Percentiles rank a stretch among this genome's conserved stretches.
Conservation (phyloP, 1,140 invertebrate genomes). For the Holcopasites calliopsidis region DNA sequence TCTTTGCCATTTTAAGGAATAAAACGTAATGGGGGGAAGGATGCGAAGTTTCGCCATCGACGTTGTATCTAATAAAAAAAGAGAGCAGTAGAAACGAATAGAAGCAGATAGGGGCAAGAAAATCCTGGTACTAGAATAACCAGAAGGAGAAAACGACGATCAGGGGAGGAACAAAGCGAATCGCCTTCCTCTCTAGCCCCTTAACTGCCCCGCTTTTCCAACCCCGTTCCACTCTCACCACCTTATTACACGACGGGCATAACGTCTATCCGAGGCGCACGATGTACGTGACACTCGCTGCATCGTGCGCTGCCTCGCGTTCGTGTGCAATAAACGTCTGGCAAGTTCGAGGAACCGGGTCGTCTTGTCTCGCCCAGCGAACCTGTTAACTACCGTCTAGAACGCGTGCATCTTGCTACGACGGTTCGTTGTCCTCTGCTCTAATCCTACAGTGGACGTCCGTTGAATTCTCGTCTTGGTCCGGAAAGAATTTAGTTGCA, state of each 20-base stretch:
- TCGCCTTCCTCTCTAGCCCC: too few species aligned
- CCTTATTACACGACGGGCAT: conserved; percentile 45
- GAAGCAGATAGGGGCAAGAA: not conserved
- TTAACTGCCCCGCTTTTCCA: conserved; percentile 8
- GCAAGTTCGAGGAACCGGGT: conserved; percentile 21
- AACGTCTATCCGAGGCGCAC: conserved; percentile 4
- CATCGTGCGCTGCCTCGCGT: not conserved
- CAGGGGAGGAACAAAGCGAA: not conserved
- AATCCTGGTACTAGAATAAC: not conserved
- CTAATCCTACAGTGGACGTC: too few species aligned
- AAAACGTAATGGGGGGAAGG: too few species aligned
- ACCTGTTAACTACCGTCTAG: conserved; percentile 13
- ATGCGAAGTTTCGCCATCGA: not conserved
- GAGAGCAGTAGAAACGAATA: not conserved
- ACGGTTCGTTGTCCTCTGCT: conserved; percentile 1
- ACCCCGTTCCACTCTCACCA: conserved; percentile 31
- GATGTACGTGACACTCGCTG: conserved; percentile 4
- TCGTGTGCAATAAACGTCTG: conserved; percentile 18
- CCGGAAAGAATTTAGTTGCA: too few species aligned
- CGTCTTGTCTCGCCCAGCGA: not conserved
- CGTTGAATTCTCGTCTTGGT: too few species aligned
- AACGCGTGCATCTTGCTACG: not conserved
- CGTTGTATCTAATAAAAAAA: not conserved
- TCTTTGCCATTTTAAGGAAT: too few species aligned
- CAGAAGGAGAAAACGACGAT: conserved; percentile 18